A percentile compares a stretch with the other conserved stretches of the same genome.
Conservation (phyloP, 2,888 invertebrate genomes). For the Drosophila kuntzei region DNA sequence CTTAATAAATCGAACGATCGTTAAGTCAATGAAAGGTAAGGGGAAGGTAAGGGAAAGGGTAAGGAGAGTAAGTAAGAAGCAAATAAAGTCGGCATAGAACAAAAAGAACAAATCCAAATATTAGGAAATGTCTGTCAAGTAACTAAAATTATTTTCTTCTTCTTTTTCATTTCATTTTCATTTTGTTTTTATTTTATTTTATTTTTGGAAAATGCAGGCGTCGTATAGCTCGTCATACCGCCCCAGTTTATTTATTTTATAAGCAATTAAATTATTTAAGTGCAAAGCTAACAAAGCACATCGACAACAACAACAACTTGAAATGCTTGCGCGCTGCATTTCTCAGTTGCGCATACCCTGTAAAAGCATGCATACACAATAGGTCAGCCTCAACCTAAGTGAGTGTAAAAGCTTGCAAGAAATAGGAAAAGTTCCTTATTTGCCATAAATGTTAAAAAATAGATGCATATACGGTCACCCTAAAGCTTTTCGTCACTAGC, state of each 20-base stretch:
- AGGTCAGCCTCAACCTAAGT: neutral
- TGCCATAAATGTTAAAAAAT: neutral
- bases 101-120: constrained; percentile 29
- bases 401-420: neutral
- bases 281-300: constrained; percentile 75
- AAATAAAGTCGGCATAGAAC: constrained; percentile 39
- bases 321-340: constrained; percentile 36
- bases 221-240: constrained; percentile 26
- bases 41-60: too few species aligned
- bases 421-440: neutral
- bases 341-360: constrained; percentile 6
- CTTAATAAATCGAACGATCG: constrained; percentile 42
- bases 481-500: neutral
- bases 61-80: too few species aligned
- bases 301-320: constrained; percentile 29
- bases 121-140: constrained; percentile 3
- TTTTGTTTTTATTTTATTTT: neutral
- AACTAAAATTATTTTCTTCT: neutral
- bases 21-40: constrained; percentile 34
- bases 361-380: constrained; percentile 4
- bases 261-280: constrained; percentile 81
- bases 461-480: neutral
- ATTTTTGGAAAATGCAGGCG: constrained; percentile 38
- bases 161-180: too few species aligned
- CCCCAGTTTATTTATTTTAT: constrained; percentile 73